Conservation (phyloP, 2,113 vertebrate genomes). For the Phaetusa simplex region DNA sequence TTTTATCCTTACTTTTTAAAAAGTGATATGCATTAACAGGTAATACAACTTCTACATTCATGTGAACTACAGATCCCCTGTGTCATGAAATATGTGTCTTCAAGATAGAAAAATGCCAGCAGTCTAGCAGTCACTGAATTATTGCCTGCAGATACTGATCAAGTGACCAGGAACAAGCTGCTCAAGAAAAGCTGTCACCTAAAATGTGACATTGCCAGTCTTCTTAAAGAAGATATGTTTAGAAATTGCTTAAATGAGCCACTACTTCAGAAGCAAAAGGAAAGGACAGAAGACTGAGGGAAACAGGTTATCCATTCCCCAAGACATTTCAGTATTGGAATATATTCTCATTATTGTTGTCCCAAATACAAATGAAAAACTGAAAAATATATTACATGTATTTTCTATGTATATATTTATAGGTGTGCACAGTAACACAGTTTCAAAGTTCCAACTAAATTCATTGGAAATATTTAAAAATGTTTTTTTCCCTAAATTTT, state of each 20-base stretch:
- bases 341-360: not conserved
- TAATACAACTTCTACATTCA: not conserved
- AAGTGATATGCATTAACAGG: not conserved
- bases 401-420: not conserved
- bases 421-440: not conserved
- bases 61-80: not conserved
- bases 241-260: not conserved
- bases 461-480: not conserved
- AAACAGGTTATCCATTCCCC: not conserved
- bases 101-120: not conserved
- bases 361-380: not conserved
- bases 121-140: not conserved
- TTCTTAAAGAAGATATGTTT: not conserved
- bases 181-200: not conserved
- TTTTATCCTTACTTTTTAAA: not conserved
- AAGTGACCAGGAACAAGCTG: not conserved
- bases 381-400: not conserved
- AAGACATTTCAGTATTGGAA: not conserved
- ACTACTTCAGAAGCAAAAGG: not conserved
- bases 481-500: not conserved
- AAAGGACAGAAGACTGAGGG: not conserved
- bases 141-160: not conserved
- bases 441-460: not conserved
- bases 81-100: not conserved
- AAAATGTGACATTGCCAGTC: not conserved